Conservation (phyloP, 2,888 invertebrate genomes). For the Pediacus dermestoides region DNA sequence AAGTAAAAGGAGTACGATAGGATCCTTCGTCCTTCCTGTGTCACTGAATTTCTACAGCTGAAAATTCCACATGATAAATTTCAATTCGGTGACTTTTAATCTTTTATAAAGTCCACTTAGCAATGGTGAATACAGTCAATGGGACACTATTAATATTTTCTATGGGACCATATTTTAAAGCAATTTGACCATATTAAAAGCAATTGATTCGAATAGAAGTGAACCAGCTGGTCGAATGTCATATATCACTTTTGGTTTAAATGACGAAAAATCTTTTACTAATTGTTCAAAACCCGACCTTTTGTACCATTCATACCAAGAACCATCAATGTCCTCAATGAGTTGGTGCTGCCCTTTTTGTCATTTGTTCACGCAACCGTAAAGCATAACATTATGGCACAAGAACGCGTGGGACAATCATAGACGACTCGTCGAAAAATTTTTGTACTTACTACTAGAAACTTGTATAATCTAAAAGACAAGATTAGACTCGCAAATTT, state of each 20-base stretch:
- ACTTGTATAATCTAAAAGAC: too few species aligned
- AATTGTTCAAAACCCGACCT: conserved; percentile 39
- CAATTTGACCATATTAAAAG: conserved; percentile 50
- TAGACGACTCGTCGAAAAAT: conserved; percentile 23
- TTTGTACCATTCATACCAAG: conserved; percentile 37
- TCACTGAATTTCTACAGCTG: too few species aligned
- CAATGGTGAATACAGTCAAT: conserved; percentile 22
- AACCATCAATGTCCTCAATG: conserved; percentile 38
- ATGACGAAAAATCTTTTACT: conserved; percentile 48
- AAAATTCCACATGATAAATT: conserved; percentile 6
- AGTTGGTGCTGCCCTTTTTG: conserved; percentile 38
- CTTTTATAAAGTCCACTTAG: conserved; percentile 23
- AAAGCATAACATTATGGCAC: conserved; percentile 30
- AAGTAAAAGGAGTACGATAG: conserved; percentile 4
- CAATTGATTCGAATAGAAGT: conserved; percentile 39
- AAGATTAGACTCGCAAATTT: too few species aligned
- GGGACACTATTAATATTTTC: conserved; percentile 37
- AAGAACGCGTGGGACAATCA: conserved; percentile 27
- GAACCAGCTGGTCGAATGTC: conserved; percentile 40
- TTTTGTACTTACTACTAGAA: too few species aligned
- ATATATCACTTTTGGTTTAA: conserved; percentile 43
- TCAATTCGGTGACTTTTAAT: not conserved
- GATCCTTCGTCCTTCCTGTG: not conserved
- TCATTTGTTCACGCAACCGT: conserved; percentile 43
- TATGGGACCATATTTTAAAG: conserved; percentile 46